Conservation (phyloP, 2,888 invertebrate genomes). For the Lordiphosa fenestrarum region DNA sequence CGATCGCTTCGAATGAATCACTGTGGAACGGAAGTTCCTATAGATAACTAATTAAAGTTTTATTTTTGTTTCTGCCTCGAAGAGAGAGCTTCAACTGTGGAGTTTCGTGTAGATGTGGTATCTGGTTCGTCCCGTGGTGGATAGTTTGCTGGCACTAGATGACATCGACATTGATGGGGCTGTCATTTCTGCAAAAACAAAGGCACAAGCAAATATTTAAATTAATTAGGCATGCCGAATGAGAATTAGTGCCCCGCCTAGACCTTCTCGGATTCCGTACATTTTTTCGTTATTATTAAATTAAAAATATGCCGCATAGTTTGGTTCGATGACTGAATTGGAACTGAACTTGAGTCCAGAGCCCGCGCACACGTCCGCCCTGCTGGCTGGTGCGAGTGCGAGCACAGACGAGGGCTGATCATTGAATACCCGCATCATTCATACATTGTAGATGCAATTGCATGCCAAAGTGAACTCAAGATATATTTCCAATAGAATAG, state of each 20-base stretch:
- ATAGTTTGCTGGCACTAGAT: slow-evolving; percentile 37
- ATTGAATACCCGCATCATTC: no score
- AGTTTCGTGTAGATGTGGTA: slow-evolving; percentile 33
- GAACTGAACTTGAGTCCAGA: slow-evolving; percentile 4
- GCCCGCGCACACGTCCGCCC: neutral
- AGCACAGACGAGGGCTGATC: no score
- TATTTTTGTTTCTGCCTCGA: neutral
- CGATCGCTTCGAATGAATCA: neutral
- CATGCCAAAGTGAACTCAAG: no score
- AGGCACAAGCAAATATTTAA: slow-evolving; percentile 2
- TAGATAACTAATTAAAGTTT: slow-evolving; percentile 11
- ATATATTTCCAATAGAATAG: no score
- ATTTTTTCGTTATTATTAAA: neutral
- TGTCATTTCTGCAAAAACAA: slow-evolving; percentile 55
- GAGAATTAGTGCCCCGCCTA: neutral
- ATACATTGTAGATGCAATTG: no score
- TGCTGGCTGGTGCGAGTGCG: neutral
- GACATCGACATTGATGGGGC: slow-evolving; percentile 41
- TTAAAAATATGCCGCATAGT: slow-evolving; percentile 2
- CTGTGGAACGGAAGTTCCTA: slow-evolving; percentile 16
- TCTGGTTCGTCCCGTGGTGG: slow-evolving; percentile 36
- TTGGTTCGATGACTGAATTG: slow-evolving; percentile 23
- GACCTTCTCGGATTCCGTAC: neutral
- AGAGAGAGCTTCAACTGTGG: slow-evolving; percentile 22
- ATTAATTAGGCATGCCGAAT: slow-evolving; percentile 8